Conservation (phyloP, 2,888 invertebrate genomes). For the Venusia cambrica region DNA sequence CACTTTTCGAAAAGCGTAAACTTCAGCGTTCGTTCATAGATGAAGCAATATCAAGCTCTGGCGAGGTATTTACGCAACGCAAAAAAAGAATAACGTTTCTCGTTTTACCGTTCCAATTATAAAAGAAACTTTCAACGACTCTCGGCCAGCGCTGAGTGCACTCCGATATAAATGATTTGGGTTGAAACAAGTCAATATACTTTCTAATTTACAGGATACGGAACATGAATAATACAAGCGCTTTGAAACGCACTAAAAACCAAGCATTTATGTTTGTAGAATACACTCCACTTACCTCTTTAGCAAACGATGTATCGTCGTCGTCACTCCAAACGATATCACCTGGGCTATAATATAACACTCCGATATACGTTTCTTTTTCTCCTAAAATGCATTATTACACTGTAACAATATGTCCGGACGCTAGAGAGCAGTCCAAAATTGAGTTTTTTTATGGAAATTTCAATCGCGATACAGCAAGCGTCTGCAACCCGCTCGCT, state of each 20-base stretch:
- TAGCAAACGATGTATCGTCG: constrained; percentile 41
- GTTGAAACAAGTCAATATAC: constrained; percentile 42
- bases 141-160: neutral
- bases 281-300: constrained; percentile 23
- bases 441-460: constrained; percentile 49
- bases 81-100: constrained; percentile 20
- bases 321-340: constrained; percentile 65
- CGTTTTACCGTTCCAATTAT: constrained; percentile 31
- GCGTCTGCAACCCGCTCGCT: constrained; percentile 54
- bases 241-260: constrained; percentile 26
- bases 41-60: constrained; percentile 6
- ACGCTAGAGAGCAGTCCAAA: constrained; percentile 71
- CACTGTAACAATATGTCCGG: constrained; percentile 68
- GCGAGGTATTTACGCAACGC: constrained; percentile 22
- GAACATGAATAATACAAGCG: constrained; percentile 27
- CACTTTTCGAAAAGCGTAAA: constrained; percentile 10
- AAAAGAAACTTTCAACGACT: constrained; percentile 24
- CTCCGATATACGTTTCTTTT: constrained; percentile 75
- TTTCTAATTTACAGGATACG: constrained; percentile 48
- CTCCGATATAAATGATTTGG: constrained; percentile 33
- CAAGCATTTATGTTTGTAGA: constrained; percentile 46
- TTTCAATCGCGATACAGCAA: constrained; percentile 48
- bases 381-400: constrained; percentile 80
- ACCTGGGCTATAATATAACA: constrained; percentile 80
- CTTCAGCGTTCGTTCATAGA: neutral